A percentile compares a stretch with the other conserved stretches of the same genome.
phyloP scores from a whole-genome alignment of 2,113 vertebrate genomes.

The Dermatemys mawii region DNA sequence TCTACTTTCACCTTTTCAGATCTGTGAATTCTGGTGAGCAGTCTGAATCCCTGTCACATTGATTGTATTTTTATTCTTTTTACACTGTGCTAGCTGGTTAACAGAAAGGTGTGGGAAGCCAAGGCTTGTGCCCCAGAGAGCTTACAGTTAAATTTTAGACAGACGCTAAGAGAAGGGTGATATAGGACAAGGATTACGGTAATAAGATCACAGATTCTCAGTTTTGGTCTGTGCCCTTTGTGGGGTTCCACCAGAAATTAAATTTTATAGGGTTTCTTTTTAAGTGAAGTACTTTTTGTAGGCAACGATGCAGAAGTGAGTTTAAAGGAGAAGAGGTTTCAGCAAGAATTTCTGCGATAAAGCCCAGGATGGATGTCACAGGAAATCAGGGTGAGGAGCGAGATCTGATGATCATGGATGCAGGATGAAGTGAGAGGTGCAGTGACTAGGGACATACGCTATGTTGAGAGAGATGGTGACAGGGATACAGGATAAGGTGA shows the following conservation, averaged over 20 bases:
- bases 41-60: constrained; percentile 26
- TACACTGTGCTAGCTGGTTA: constrained; percentile 51
- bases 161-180: background rate
- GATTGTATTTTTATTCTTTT: constrained; percentile 66
- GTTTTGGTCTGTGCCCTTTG: constrained; percentile 16
- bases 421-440: background rate
- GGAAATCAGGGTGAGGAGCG: background rate
- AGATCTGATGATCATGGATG: background rate
- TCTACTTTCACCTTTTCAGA: constrained; percentile 4
- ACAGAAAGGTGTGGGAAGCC: constrained; percentile 8
- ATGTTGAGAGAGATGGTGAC: background rate
- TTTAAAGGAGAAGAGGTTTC: constrained; percentile 8
- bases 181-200: background rate
- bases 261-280: background rate
- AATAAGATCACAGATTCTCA: background rate
- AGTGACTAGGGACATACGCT: background rate
- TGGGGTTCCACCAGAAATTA: background rate
- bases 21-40: constrained; percentile 68
- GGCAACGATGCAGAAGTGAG: background rate
- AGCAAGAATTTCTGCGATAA: background rate
- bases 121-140: background rate
- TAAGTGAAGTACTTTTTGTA: background rate
- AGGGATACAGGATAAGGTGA: background rate
- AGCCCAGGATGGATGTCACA: background rate
- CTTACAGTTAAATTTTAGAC: background rate